Conservation (phyloP, 2,888 invertebrate species). For the Falcaria lacertinaria region DNA sequence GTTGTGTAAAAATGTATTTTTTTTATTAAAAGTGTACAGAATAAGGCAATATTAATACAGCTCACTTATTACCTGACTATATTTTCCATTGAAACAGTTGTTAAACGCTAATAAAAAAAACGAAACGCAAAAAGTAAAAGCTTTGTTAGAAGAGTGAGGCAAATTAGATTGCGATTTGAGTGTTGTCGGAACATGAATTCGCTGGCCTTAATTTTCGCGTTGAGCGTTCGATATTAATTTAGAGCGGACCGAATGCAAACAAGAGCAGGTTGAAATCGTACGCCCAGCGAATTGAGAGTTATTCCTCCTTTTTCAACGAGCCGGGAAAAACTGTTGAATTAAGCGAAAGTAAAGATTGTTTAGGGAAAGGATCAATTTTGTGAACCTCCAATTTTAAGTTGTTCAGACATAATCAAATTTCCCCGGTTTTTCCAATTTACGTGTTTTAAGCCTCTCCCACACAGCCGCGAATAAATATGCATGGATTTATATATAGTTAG, state of each 20-base stretch:
- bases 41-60: too few species aligned
- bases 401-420: slow-evolving; percentile 32
- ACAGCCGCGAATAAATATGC: too few species aligned
- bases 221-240: slow-evolving; percentile 52
- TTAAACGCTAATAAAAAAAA: too few species aligned
- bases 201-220: slow-evolving; percentile 39
- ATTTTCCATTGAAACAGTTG: too few species aligned
- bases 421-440: slow-evolving; percentile 16
- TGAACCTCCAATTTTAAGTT: slow-evolving; percentile 33
- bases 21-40: too few species aligned
- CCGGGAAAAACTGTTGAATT: slow-evolving; percentile 47
- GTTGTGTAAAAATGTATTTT: too few species aligned
- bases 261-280: slow-evolving; percentile 34
- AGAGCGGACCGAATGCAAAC: slow-evolving; percentile 39
- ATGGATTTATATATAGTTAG: too few species aligned
- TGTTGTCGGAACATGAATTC: slow-evolving; percentile 36
- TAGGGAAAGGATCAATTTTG: slow-evolving; percentile 44
- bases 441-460: too few species aligned
- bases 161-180: slow-evolving; percentile 14
- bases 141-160: neutral
- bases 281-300: slow-evolving; percentile 28
- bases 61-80: too few species aligned
- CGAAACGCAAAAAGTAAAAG: too few species aligned
- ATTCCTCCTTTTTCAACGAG: slow-evolving; percentile 35
- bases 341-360: slow-evolving; percentile 49